phyloP scores from a whole-genome alignment of 1,140 invertebrate genomes.

The Lordiphosa stackelbergi region DNA sequence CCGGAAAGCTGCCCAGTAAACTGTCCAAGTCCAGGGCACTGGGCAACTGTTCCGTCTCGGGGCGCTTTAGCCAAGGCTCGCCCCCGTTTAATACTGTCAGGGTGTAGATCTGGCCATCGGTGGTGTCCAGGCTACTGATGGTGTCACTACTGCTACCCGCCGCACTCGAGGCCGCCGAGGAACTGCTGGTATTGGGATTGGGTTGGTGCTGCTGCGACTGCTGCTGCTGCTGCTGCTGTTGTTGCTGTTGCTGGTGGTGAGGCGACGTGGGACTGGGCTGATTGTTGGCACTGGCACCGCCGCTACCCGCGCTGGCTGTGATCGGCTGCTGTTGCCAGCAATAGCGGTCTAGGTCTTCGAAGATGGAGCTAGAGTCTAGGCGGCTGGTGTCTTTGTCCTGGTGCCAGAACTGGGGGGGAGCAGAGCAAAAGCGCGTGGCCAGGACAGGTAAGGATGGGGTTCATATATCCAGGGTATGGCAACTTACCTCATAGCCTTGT shows the following conservation, averaged over 20 bases:
- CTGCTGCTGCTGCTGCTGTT: constrained; percentile 58
- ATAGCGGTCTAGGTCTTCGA: constrained; percentile 89
- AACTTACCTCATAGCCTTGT: constrained; percentile 71
- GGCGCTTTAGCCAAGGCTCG: constrained; percentile 79
- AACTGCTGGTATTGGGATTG: constrained; percentile 60
- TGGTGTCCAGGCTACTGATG: constrained; percentile 68
- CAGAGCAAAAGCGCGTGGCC: too few species aligned
- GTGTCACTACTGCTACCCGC: constrained; percentile 62
- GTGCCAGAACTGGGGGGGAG: constrained; percentile 81
- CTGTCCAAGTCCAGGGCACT: constrained; percentile 82
- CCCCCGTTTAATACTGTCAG: constrained; percentile 82
- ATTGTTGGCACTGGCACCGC: constrained; percentile 68
- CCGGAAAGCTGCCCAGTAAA: constrained; percentile 80
- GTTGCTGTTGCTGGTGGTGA: constrained; percentile 74
- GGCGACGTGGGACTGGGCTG: constrained; percentile 57
- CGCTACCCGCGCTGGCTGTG: constrained; percentile 68
- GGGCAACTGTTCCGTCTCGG: constrained; percentile 78
- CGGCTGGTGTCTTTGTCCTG: constrained; percentile 83
- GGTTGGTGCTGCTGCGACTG: constrained; percentile 46
- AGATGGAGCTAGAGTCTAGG: constrained; percentile 82
- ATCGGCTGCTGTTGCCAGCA: constrained; percentile 85
- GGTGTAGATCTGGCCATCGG: constrained; percentile 82
- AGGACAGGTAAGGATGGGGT: not conserved
- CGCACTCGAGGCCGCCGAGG: constrained; percentile 46
- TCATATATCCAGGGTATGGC: not conserved